Conservation (phyloP, 2,113 vertebrate species). For the Chloroceryle aenea region DNA sequence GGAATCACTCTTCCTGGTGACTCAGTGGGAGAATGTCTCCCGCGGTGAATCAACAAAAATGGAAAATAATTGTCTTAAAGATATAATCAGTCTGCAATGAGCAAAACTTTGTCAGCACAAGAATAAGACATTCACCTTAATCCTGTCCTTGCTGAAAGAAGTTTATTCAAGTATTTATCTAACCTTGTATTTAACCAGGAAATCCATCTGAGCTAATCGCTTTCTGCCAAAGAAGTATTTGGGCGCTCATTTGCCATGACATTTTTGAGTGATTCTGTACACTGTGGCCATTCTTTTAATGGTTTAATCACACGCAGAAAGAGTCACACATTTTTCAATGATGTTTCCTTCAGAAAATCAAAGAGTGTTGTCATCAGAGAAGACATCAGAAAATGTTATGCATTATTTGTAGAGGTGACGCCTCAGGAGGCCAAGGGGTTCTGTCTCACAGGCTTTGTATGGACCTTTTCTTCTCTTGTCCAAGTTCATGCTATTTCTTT, state of each 20-base stretch:
- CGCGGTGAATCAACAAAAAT: conserved; percentile 9
- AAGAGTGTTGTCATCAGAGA: background rate
- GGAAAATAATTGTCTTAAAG: conserved; percentile 47
- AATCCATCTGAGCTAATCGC: conserved; percentile 65
- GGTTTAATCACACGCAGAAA: conserved; percentile 30
- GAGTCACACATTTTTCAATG: background rate
- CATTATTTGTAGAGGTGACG: background rate
- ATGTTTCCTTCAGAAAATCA: conserved; percentile 49
- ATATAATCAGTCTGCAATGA: conserved; percentile 25
- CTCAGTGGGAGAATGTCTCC: background rate
- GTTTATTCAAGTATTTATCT: conserved; percentile 73
- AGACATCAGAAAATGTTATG: background rate
- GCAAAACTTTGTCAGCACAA: conserved; percentile 26
- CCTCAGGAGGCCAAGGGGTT: background rate
- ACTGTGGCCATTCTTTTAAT: conserved; percentile 5
- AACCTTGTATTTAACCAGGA: conserved; percentile 78
- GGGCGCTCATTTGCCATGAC: conserved; percentile 39
- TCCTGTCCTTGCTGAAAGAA: conserved; percentile 49
- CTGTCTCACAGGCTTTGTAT: background rate
- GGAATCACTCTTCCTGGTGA: background rate
- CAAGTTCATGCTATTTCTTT: background rate
- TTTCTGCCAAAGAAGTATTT: conserved; percentile 65
- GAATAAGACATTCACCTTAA: conserved; percentile 28
- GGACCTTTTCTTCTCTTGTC: background rate
- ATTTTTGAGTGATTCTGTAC: background rate